A percentile compares a stretch with the other conserved stretches of the same genome.
Evolutionary conservation across 1,140 invertebrate species (phyloP).

Genomic region (Sipha flava): DNA sequence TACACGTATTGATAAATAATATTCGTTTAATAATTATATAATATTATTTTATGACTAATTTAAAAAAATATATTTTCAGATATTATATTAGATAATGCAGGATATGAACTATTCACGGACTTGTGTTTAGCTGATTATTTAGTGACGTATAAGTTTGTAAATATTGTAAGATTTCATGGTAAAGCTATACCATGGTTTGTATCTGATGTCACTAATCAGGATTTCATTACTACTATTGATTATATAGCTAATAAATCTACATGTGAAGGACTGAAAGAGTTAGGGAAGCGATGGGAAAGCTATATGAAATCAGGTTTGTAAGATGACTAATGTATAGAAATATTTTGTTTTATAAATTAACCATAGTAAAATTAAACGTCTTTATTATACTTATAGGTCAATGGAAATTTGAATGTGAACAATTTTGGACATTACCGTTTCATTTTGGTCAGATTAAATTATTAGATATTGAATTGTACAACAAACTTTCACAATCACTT

Average conservation of each 20-base stretch:
- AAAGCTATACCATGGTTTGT: constrained; percentile 95
- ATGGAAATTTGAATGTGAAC: constrained; percentile 46
- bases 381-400: constrained; percentile 33
- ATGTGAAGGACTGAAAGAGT: constrained; percentile 42
- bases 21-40: neutral
- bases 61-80: constrained; percentile 46
- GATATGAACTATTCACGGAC: constrained; percentile 87
- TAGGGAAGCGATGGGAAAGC: constrained; percentile 50
- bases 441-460: constrained; percentile 70
- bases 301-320: constrained; percentile 35
- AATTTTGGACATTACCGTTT: constrained; percentile 83
- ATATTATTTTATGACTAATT: neutral
- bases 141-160: constrained; percentile 54
- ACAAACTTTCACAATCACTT: constrained; percentile 57
- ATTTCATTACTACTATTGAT: constrained; percentile 64
- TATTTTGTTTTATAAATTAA: neutral
- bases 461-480: constrained; percentile 59
- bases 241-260: constrained; percentile 44
- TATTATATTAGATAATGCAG: constrained; percentile 87
- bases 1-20: neutral
- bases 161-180: constrained; percentile 70
- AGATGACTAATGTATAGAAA: neutral
- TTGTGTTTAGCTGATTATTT: constrained; percentile 78
- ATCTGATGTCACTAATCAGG: constrained; percentile 72
- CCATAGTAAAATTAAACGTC: too few relatives aligned